Base-by-base conservation (phyloP, 2,797 vertebrate genomes). In the Babyrousa celebensis region DNA sequence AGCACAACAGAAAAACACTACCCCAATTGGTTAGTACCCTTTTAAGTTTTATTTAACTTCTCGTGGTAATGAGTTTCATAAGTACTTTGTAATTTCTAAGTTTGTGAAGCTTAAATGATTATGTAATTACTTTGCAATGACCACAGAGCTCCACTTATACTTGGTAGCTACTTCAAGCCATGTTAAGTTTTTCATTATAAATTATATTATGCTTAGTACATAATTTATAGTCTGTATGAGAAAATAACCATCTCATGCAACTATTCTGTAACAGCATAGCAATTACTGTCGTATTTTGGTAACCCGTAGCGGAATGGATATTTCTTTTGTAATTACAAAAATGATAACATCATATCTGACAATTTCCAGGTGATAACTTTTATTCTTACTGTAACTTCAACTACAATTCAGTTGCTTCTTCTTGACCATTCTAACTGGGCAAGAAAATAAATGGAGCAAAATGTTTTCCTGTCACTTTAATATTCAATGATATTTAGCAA, bases 211-310 rank as follows among this genome's bases (percentile, higher is more conserved):
- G 90, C 98, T 98, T 97, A 97, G 97, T 97, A 89, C 92, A 97
- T 98, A 98, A 98, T 98, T 99, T 98, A 98, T 98, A 98, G 97
- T 97, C 98, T 97, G 96, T 88, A 97, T 97, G 96, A 97, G 95
- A 96, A 97, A 97, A 98, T 97, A 98, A 98, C 75, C 97, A 93
- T 97, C 74, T 97, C 97, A 90, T 14, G 83, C 88, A 97, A 97
- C 96, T 93, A 96, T 21, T 96, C 86, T 63, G 15, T 91, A 95
- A 95, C n/a, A 94, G 58, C 70, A 25, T 68, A 90, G 94, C 97
- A 98, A 98, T 99, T 98, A 98, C 97, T 97, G 83, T 96, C 97
- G 95, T 72, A 97, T 87, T 97, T 97, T 96, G 97, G 97, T 97
- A 97, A 85, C 71, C 96, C 96, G 68, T 60, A 48, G 89, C 91